Evolutionary conservation across 2,797 vertebrate genomes (phyloP).

Genomic region (Sorex maritimensis): DNA sequence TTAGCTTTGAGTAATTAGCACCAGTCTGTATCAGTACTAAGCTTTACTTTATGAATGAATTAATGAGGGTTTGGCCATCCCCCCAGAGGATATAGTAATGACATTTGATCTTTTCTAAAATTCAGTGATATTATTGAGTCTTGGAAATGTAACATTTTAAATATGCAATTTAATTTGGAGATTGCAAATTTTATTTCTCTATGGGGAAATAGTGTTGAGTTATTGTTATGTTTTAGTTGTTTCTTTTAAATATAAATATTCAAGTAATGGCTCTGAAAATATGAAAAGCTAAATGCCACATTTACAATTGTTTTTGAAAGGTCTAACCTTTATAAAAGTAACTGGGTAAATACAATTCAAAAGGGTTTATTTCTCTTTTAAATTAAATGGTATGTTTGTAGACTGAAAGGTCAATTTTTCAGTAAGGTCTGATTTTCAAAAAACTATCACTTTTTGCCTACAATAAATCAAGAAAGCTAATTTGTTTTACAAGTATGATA

Average conservation of each 20-base stretch:
- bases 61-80: constrained; percentile 77
- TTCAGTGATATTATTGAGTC: constrained; percentile 70
- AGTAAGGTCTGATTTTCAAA: constrained; percentile 85
- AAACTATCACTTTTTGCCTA: constrained; percentile 81
- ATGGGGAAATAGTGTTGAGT: constrained; percentile 69
- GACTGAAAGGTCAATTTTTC: constrained; percentile 92
- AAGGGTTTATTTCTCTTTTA: constrained; percentile 91
- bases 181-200: constrained; percentile 59
- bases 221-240: constrained; percentile 87
- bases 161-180: constrained; percentile 78
- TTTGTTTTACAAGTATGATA: constrained; percentile 89
- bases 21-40: constrained; percentile 77
- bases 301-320: constrained; percentile 92
- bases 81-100: constrained; percentile 86
- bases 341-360: constrained; percentile 90
- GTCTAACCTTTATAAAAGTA: constrained; percentile 92
- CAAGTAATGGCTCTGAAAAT: constrained; percentile 89
- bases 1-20: constrained; percentile 78
- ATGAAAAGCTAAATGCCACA: constrained; percentile 92
- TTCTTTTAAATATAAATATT: constrained; percentile 84
- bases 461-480: constrained; percentile 89
- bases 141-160: constrained; percentile 81
- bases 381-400: constrained; percentile 92
- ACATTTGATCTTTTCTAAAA: constrained; percentile 78
- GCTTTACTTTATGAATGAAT: constrained; percentile 85